Evolutionary conservation across 2,888 invertebrate species (phyloP).

Genomic region (Cephus rjabovi): DNA sequence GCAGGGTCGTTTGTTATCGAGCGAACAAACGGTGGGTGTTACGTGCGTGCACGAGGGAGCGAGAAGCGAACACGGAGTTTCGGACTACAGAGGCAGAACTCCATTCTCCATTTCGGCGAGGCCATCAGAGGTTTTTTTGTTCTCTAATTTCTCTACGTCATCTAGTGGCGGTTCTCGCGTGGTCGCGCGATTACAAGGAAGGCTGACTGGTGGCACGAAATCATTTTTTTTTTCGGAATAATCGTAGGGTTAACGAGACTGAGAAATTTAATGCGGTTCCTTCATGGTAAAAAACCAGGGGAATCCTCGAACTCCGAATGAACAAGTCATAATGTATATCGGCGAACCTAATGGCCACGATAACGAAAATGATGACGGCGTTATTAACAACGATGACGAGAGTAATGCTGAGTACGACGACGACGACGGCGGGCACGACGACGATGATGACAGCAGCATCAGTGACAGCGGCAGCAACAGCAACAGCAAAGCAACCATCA

Average conservation of each 20-base stretch:
- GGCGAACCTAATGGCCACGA: neutral
- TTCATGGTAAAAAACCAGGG: neutral
- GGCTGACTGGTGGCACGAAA: conserved; percentile 44
- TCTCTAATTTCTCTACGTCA: neutral
- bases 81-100: neutral
- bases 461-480: conserved; percentile 36
- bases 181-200: conserved; percentile 21
- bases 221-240: neutral
- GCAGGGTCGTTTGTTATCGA: conserved; percentile 5
- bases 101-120: neutral
- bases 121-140: neutral
- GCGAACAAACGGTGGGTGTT: conserved; percentile 15
- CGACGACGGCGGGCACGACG: neutral
- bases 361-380: neutral
- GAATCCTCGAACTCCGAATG: neutral
- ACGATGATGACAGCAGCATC: neutral
- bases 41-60: conserved; percentile 34
- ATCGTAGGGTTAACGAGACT: neutral
- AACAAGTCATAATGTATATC: neutral
- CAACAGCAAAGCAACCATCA: conserved; percentile 55
- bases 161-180: conserved; percentile 1
- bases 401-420: neutral
- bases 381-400: neutral
- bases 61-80: conserved; percentile 23
- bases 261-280: neutral